A percentile compares a stretch with the other conserved stretches of the same genome.
These are phyloP conservation scores for Porites rus DNA, from an alignment of 92 coral and sea anemone genomes.

Conservation along the genomic window DNA sequence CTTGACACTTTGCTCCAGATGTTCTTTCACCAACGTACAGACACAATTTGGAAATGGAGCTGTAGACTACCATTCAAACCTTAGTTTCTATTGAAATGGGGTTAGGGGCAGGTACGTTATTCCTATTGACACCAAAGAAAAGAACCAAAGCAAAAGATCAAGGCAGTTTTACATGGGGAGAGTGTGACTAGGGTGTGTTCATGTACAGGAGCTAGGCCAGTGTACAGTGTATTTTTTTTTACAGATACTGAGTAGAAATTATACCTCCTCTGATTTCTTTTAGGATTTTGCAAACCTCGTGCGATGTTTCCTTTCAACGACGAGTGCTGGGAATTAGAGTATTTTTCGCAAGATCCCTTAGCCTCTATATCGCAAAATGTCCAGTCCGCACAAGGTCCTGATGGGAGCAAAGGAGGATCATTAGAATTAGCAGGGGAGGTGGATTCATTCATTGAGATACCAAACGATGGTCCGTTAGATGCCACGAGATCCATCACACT, in stretches of 20 bases:
- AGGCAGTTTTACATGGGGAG: too few species aligned
- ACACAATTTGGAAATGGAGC: too few species aligned
- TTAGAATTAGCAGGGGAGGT: slow-evolving; percentile 50
- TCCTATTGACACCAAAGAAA: too few species aligned
- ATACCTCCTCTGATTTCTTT: not conserved
- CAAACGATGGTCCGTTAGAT: slow-evolving; percentile 61
- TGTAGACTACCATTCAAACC: too few species aligned
- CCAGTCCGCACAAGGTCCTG: slow-evolving; percentile 50
- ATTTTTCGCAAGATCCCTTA: slow-evolving; percentile 43
- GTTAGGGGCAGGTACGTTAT: too few species aligned
- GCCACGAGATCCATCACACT: slow-evolving; percentile 66
- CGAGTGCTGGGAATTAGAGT: slow-evolving; percentile 46
- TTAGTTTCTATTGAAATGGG: too few species aligned
- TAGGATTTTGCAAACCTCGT: slow-evolving; percentile 47
- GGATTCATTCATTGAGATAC: slow-evolving; percentile 71
- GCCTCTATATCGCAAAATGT: slow-evolving; percentile 20
- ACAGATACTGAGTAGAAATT: too few species aligned
- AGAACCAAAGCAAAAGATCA: too few species aligned
- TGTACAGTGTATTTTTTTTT: too few species aligned
- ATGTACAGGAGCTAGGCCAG: not conserved
- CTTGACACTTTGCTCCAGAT: too few species aligned
- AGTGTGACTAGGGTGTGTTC: not conserved
- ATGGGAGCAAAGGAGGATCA: slow-evolving; percentile 61
- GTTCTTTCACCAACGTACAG: too few species aligned
- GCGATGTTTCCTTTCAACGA: slow-evolving; percentile 70